Evolutionary conservation across 2,113 vertebrate genomes (phyloP).

Genomic region (Oryctolagus cuniculus): mOryCun1.1 NC_091445.1:70661001-70661500

Average conservation of each 20-base stretch:
- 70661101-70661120: not conserved
- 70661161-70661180: not conserved
- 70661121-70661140: not conserved
- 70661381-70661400: slow-evolving; percentile 4
- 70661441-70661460: not conserved
- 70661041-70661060: no score
- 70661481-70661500: not conserved
- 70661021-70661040: no score
- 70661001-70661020: no score
- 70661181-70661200: not conserved
- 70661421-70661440: not conserved
- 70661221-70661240: not conserved
- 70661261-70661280: not conserved
- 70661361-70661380: not conserved
- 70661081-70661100: no score
- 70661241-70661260: not conserved
- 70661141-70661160: not conserved
- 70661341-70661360: not conserved
- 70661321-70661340: slow-evolving; percentile 8
- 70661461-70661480: slow-evolving; percentile 42
- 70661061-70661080: no score
- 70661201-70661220: no score
- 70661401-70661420: slow-evolving; percentile 50
- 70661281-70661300: not conserved
- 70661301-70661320: not conserved